Base-by-base conservation (phyloP, 2,113 vertebrate species). In the Labrus mixtus region DNA sequence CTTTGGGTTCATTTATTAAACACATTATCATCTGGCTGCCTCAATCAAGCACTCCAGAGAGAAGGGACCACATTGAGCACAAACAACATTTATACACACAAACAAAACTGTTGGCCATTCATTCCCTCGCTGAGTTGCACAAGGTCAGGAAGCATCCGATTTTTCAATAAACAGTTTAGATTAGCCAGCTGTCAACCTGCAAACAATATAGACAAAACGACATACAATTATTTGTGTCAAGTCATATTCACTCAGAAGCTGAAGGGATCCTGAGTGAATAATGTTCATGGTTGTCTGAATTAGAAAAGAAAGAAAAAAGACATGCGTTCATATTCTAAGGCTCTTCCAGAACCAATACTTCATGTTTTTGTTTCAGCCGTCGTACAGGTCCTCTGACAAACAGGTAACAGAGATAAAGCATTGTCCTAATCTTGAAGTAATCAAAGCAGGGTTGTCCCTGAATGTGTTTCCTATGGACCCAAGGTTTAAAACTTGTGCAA, bases 361-460 rank as follows among this genome's bases (percentile, higher is more conserved):
- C 50, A 56, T 74, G 70, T 68, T 83, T 73, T 81, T 74, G 62
- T 76, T 73, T 77, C 43, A 75, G 62, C 7, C 19, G 39, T 46
- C 60, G 54, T 41, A 69, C 72, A 29, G 64, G 76, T 60, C 20
- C 39, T 0, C 36, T 20, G 64, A 87, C 68, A 77, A 87, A 88
- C 80, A 84, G 78, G 61, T 81, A 82, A 84, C 62, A 66, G 60
- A 76, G 22, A 75, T 81, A 58, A 72, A 37, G 46, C 43, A 50
- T 79, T 72, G 68, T 57, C 74, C 53, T 83, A 83, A 85, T 87
- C 72, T 73, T 87, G 88, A 89, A 89, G 67, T 58, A 84, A 82
- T 89, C 78, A 81, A 76, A 65, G 67, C n/a, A 8, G 77, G 77
- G 61, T 70, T 62, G 77, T 87, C 23, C 79, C 41, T 74, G 79